These are phyloP conservation scores for Rhizoglyphus robini DNA, from an alignment of 1,140 invertebrate species.

Conservation along the genomic window DNA sequence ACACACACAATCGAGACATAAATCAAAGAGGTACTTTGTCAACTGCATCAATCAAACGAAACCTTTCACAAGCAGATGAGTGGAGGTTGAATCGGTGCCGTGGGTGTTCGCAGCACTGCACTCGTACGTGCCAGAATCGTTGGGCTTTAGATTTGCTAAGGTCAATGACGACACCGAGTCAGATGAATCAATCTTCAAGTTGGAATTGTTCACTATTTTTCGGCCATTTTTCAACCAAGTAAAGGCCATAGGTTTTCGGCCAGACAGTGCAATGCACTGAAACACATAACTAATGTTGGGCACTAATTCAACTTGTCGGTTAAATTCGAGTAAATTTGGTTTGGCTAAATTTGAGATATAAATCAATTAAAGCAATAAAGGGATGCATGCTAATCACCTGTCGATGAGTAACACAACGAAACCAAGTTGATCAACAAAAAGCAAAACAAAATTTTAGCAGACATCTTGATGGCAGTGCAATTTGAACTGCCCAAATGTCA, in stretches of 20 bases:
- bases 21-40: no score
- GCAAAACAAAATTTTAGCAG: background rate
- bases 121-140: conserved; percentile 21
- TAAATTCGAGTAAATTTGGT: background rate
- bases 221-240: background rate
- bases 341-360: background rate
- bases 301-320: background rate
- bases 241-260: background rate
- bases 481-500: background rate
- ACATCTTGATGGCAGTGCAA: background rate
- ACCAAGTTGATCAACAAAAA: background rate
- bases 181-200: conserved; percentile 5
- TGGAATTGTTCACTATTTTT: background rate
- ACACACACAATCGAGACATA: background rate
- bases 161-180: background rate
- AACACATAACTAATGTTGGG: background rate
- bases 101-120: conserved; percentile 21
- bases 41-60: conserved; percentile 3
- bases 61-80: conserved; percentile 7
- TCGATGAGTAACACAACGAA: background rate
- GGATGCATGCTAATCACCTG: background rate
- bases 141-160: background rate
- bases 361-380: background rate
- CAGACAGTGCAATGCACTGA: background rate
- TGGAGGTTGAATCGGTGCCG: background rate